Base-by-base conservation (phyloP, 2,113 vertebrate genomes). In the Scytalopus superciliaris region DNA sequence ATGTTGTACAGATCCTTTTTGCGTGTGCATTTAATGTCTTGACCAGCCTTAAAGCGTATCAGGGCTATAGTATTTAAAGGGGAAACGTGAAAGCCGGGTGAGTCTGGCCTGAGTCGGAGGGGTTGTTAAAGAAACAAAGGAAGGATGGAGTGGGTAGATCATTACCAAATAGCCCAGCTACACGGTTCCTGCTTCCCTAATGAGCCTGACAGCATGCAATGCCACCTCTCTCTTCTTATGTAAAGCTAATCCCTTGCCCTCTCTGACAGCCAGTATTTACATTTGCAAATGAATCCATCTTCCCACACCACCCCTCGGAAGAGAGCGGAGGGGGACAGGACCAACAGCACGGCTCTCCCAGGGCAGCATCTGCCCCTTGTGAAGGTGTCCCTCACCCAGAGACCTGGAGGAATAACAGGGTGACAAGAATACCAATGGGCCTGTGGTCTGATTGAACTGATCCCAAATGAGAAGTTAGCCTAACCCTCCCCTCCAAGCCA, bases 171-270 rank as follows among this genome's bases (percentile, higher is more conserved):
- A 63, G 74, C 78, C 84, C 84, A 50, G 92, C 85, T 89, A 87
- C 93, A 72, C 39, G 45, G 84, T 39, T 74, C 69, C 69, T 79
- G 94, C 89, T 93, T 91, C 90, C 87, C 84, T 97, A 96, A 98
- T 96, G 96, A 97, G 94, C 92, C 89, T 92, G 89, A 94, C 78
- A 96, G 93, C 95, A 97, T 92, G 90, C 93, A 88, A 50, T 84
- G 90, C 79, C 86, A 88, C 63, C 62, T 75, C 87, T 79, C 86
- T 66, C 66, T 95, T 97, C 89, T 78, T 37, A 94, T 94, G 82
- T 63, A 87, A 91, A 97, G 75, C 44, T 94, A 96, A 96, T 96
- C 95, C 92, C 90, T 91, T 87, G 85, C 76, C 70, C 72, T 87
- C 66, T 63, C 56, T 84, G 84, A 82, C 86, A 94, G 92, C 42